Conservation (phyloP, 2,888 invertebrate genomes). For the Hetaerina titia region DNA sequence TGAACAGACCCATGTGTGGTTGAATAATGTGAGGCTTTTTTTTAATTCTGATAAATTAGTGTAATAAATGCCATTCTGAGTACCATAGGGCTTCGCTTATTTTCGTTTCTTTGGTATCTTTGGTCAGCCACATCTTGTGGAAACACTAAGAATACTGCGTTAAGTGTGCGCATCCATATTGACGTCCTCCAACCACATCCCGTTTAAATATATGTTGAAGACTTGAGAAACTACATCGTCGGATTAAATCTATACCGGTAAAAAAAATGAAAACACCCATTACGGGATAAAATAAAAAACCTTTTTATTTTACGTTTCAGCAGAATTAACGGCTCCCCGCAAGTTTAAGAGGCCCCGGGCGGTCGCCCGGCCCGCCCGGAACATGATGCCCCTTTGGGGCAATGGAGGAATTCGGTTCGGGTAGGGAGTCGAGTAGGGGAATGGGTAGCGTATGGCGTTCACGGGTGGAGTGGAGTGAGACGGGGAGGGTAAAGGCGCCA, state of each 20-base stretch:
- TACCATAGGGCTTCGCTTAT: not conserved
- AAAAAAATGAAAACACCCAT: conserved; percentile 11
- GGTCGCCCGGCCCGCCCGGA: not conserved
- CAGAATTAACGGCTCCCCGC: conserved; percentile 1
- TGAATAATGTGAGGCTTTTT: not conserved
- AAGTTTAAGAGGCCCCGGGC: conserved; percentile 9
- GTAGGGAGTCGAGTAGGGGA: not conserved
- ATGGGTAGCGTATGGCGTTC: not conserved
- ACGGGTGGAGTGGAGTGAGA: not conserved
- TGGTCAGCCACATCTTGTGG: not conserved
- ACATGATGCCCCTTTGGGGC: conserved; percentile 10
- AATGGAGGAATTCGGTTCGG: not conserved
- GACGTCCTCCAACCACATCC: not conserved
- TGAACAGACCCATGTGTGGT: not conserved
- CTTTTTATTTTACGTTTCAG: not conserved
- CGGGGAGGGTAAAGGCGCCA: not conserved
- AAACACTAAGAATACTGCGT: not conserved
- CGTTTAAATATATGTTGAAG: conserved; percentile 16
- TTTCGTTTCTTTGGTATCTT: not conserved
- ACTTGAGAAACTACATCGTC: not conserved
- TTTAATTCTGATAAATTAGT: not conserved
- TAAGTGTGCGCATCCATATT: not conserved
- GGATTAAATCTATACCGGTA: conserved; percentile 23
- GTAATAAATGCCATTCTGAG: not conserved
- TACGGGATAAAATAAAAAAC: not conserved